These are phyloP conservation scores for Phylloscopus whistleri DNA, from an alignment of 2,113 vertebrate genomes.

Conservation along the genomic window DNA sequence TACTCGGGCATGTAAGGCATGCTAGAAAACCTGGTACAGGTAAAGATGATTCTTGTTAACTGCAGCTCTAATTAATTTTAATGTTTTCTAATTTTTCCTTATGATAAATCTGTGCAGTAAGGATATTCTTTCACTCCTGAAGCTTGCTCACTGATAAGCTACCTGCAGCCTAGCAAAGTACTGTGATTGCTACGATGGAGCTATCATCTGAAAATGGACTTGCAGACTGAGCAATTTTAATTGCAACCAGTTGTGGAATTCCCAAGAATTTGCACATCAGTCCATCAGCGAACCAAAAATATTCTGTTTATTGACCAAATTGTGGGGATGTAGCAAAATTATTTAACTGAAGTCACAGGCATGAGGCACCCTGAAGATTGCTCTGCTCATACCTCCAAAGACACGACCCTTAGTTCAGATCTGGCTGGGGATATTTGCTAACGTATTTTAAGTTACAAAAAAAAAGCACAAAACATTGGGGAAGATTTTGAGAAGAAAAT, in stretches of 20 bases:
- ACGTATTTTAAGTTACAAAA: neutral
- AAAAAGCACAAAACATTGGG: neutral
- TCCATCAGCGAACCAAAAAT: neutral
- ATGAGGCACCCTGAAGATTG: neutral
- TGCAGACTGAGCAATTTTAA: neutral
- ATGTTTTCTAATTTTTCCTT: neutral
- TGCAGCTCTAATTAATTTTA: neutral
- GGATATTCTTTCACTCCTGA: neutral
- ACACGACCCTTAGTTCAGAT: neutral
- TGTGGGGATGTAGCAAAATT: neutral
- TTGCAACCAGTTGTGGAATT: neutral
- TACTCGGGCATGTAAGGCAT: neutral
- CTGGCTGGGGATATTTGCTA: neutral
- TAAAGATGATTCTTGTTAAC: neutral
- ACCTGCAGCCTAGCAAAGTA: neutral
- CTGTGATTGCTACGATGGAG: neutral
- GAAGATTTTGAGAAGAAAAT: neutral
- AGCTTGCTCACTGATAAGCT: neutral
- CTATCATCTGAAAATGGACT: neutral
- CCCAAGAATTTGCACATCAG: neutral
- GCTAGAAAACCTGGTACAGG: neutral
- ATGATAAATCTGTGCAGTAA: neutral
- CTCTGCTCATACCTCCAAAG: neutral
- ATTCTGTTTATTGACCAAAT: neutral
- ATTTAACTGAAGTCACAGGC: neutral